A percentile compares a stretch with the other conserved stretches of the same genome.
phyloP scores from a whole-genome alignment of 2,888 invertebrate species.

The Leptothorax acervorum region DNA sequence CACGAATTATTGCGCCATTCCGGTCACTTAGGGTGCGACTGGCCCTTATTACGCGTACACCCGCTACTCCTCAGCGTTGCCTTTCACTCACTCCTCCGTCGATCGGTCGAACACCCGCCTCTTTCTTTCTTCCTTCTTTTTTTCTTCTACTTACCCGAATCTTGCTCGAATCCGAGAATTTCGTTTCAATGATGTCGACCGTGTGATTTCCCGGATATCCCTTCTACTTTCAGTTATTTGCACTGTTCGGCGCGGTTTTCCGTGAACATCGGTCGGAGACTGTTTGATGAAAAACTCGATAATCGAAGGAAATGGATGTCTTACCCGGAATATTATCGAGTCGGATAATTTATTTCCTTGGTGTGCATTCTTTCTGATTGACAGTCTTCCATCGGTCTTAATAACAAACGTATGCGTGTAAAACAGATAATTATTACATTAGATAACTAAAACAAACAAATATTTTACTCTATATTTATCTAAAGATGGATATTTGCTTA shows the following conservation, averaged over 20 bases:
- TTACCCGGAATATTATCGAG: background rate
- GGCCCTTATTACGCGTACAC: slow-evolving; percentile 82
- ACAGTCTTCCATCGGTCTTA: background rate
- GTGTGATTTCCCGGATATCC: background rate
- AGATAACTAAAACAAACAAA: background rate
- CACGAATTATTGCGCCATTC: slow-evolving; percentile 85
- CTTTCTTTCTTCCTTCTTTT: background rate
- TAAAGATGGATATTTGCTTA: background rate
- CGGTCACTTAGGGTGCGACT: slow-evolving; percentile 84
- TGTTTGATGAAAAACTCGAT: slow-evolving; percentile 29
- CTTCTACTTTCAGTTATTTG: slow-evolving; percentile 2
- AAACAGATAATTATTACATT: background rate
- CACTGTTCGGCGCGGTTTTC: background rate
- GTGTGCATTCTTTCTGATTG: background rate
- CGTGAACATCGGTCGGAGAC: slow-evolving; percentile 1
- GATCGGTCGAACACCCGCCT: slow-evolving; percentile 55
- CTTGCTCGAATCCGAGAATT: background rate
- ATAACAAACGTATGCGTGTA: background rate
- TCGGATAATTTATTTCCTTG: background rate
- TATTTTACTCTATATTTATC: background rate
- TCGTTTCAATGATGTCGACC: background rate
- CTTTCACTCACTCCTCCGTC: slow-evolving; percentile 42
- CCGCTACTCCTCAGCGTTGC: slow-evolving; percentile 56
- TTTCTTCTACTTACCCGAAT: slow-evolving; percentile 5
- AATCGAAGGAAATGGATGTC: slow-evolving; percentile 4